Base-by-base conservation (phyloP, 2,888 invertebrate genomes). In the Iselma pallidipennis region DNA sequence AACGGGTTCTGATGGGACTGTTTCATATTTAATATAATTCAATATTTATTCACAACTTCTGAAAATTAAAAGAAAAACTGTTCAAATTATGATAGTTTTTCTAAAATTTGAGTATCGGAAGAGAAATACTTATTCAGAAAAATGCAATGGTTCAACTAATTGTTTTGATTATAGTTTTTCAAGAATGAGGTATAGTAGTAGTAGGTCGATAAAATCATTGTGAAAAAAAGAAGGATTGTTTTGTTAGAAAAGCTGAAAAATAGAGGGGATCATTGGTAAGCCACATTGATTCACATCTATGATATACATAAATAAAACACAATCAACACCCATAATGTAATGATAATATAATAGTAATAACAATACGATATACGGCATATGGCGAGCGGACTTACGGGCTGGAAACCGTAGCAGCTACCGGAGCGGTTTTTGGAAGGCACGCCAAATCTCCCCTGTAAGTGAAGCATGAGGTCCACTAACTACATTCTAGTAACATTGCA, bases 361-460 rank as follows among this genome's bases (percentile, higher is more conserved):
- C 48, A 45, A 45, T 45, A 45, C 19, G 42, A 19, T 56, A 61
- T 60, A 63, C 61, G 65, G 71, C 66, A 70, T 67, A 71, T 72
- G 75, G 69, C 71, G 70, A 69, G 63, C 74, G 71, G 68, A 82
- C 82, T 83, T 82, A 82, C 82, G 81, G 78, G 73, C 79, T 81
- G 71, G 75, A 77, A 70, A 79, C 78, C 67, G 78, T 74, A 61
- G 77, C 76, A 66, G 79, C 74, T 66, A 78, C 61, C 53, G 71
- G 69, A 53, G 52, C 72, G 64, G 76, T 77, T 77, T 81, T 81
- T 69, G 79, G 77, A 71, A 82, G 81, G 74, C 81, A 75, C 71
- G 82, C 81, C 72, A 83, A 77, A 75, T 85, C 85, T 75, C 85
- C 85, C 84, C 85, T 85, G 85, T 80, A 85, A 85, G 73, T 76